These are phyloP conservation scores for Eumaeus atala DNA, from an alignment of 1,140 invertebrate genomes.

Conservation along the genomic window DNA sequence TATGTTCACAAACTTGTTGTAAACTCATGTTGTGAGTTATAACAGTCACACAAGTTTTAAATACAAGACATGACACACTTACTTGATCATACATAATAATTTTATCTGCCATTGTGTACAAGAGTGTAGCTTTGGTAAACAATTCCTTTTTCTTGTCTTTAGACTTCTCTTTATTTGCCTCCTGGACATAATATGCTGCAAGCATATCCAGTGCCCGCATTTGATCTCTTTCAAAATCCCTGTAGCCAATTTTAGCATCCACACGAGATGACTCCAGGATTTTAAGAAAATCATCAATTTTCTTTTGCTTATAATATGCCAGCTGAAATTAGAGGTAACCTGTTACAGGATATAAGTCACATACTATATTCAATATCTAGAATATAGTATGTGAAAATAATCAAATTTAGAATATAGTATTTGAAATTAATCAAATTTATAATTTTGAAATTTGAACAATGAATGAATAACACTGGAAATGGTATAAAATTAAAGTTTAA, in stretches of 20 bases:
- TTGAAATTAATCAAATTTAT: conserved; percentile 11
- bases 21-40: too few relatives aligned
- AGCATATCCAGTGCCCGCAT: conserved; percentile 97
- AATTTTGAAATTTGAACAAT: neutral
- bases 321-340: conserved; percentile 76
- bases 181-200: conserved; percentile 98
- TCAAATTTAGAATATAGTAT: too few relatives aligned
- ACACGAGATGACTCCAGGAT: conserved; percentile 91
- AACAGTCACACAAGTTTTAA: too few relatives aligned
- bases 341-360: too few relatives aligned
- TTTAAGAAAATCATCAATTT: conserved; percentile 94
- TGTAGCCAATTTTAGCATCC: conserved; percentile 92
- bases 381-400: too few relatives aligned
- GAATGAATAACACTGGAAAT: too few relatives aligned
- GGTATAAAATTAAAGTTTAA: neutral
- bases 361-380: too few relatives aligned
- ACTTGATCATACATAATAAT: conserved; percentile 99
- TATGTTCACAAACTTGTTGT: neutral
- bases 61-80: conserved; percentile 29
- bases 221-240: conserved; percentile 96
- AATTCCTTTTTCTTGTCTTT: conserved; percentile 96
- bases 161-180: conserved; percentile 95
- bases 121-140: conserved; percentile 95
- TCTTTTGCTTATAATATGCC: conserved; percentile 96
- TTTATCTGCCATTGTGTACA: conserved; percentile 99